Evolutionary conservation across 2,113 vertebrate species (phyloP).

Genomic region (Esox niger): DNA sequence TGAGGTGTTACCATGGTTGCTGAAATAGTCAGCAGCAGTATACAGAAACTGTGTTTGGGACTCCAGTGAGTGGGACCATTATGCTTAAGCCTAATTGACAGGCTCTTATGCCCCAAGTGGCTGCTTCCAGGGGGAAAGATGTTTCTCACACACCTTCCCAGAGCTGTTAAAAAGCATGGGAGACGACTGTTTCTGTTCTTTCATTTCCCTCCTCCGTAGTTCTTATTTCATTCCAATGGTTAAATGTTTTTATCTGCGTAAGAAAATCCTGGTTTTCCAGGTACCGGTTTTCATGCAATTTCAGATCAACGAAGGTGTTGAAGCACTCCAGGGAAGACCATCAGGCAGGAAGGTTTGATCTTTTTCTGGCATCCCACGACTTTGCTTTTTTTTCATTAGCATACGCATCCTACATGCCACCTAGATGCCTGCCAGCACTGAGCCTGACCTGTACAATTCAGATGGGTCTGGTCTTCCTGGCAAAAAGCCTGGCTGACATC

Average conservation of each 20-base stretch:
- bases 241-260: no score
- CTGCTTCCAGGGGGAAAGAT: slow-evolving; percentile 71
- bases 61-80: no score
- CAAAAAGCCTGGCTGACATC: slow-evolving; percentile 75
- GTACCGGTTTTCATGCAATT: background rate
- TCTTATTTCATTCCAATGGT: no score
- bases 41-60: no score
- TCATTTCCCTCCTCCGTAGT: background rate
- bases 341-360: slow-evolving; percentile 86
- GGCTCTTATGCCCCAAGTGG: slow-evolving; percentile 43
- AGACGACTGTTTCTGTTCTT: background rate
- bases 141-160: slow-evolving; percentile 52
- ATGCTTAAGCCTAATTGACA: slow-evolving; percentile 62
- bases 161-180: background rate
- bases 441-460: slow-evolving; percentile 78
- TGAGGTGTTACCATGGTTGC: no score
- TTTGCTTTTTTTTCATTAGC: slow-evolving; percentile 80
- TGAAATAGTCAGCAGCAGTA: no score
- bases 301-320: slow-evolving; percentile 76
- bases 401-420: slow-evolving; percentile 91
- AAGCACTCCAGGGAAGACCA: slow-evolving; percentile 78
- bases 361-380: slow-evolving; percentile 87
- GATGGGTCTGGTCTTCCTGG: slow-evolving; percentile 75
- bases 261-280: no score
- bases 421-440: slow-evolving; percentile 84